These are phyloP conservation scores for Griposia aprilina DNA, from an alignment of 2,888 invertebrate species.

Conservation along the genomic window DNA sequence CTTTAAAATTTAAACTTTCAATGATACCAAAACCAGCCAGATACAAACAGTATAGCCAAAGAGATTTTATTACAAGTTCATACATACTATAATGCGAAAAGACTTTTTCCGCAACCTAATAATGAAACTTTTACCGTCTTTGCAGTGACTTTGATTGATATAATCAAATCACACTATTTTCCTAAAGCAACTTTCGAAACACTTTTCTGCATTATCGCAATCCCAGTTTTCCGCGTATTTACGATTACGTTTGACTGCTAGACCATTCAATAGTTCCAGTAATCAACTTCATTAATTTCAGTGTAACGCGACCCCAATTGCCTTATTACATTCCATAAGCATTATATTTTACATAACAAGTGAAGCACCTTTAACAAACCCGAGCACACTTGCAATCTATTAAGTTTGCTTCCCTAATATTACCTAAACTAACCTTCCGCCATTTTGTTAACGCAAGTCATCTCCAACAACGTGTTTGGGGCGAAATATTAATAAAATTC, in stretches of 20 bases:
- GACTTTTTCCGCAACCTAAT: no score
- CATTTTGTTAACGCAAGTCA: slow-evolving; percentile 47
- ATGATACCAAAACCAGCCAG: no score
- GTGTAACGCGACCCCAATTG: not conserved
- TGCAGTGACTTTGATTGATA: no score
- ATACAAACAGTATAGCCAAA: no score
- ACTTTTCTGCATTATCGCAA: not conserved
- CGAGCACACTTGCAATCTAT: slow-evolving; percentile 38
- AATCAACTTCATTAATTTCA: slow-evolving; percentile 8
- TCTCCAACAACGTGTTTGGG: slow-evolving; percentile 28
- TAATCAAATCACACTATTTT: slow-evolving; percentile 4
- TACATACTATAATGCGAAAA: no score
- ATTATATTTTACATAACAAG: slow-evolving; percentile 19
- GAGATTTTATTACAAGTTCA: no score
- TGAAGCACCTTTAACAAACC: slow-evolving; percentile 5
- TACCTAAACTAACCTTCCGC: slow-evolving; percentile 33
- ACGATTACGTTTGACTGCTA: not conserved
- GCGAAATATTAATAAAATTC: slow-evolving; percentile 72
- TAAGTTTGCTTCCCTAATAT: slow-evolving; percentile 48
- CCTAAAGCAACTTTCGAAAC: not conserved
- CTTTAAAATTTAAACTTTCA: no score
- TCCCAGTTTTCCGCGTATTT: not conserved
- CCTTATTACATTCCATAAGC: slow-evolving; percentile 14
- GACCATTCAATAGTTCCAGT: not conserved
- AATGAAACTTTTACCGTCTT: no score